Evolutionary conservation across 2,888 invertebrate species (phyloP).

Genomic region (Agrochola circellaris): DNA sequence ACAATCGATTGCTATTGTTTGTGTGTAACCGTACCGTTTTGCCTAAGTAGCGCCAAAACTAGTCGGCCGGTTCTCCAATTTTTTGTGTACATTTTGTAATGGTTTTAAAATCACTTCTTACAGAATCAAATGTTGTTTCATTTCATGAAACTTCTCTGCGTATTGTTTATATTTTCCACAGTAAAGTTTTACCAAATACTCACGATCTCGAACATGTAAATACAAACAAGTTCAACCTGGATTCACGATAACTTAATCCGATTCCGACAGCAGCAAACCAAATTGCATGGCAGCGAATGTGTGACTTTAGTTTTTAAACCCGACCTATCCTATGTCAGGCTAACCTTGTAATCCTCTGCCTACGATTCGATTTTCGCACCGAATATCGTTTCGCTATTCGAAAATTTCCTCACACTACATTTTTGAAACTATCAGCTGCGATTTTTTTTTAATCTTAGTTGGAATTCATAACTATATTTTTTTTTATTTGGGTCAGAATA

Average conservation of each 20-base stretch:
- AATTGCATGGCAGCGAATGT: constrained; percentile 24
- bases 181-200: background rate
- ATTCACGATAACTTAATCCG: constrained; percentile 31
- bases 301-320: constrained; percentile 42
- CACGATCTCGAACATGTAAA: constrained; percentile 11
- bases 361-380: constrained; percentile 30
- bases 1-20: too few species aligned
- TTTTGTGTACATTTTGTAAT: too few species aligned
- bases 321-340: constrained; percentile 11
- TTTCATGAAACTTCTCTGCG: background rate
- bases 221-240: constrained; percentile 1
- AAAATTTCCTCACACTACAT: background rate
- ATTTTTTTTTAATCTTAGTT: background rate
- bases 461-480: background rate
- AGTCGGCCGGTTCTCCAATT: too few species aligned
- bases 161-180: background rate
- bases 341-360: constrained; percentile 39
- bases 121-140: background rate
- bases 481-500: background rate
- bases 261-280: constrained; percentile 18
- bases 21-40: too few species aligned
- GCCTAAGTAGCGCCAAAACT: too few species aligned
- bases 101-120: too few species aligned
- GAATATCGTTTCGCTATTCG: constrained; percentile 25
- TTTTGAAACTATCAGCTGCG: background rate